phyloP scores from a whole-genome alignment of 2,888 invertebrate species.

The Chloroclysta siterata region DNA sequence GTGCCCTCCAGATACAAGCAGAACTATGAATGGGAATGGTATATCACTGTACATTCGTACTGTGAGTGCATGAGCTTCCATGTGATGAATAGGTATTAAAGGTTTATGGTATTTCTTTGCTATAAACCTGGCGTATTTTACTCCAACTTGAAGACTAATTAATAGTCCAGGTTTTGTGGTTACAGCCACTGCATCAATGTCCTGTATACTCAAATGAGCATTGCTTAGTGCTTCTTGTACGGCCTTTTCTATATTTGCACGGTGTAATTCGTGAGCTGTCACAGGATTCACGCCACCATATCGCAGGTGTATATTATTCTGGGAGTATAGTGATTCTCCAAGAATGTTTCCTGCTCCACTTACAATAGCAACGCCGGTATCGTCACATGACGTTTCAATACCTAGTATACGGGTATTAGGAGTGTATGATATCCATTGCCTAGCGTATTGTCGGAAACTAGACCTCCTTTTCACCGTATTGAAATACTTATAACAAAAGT shows the following conservation, averaged over 20 bases:
- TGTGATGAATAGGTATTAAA: conserved; percentile 98
- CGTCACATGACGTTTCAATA: conserved; percentile 99
- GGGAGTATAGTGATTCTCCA: conserved; percentile 93
- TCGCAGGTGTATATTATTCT: conserved; percentile 88
- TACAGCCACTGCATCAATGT: conserved; percentile 94
- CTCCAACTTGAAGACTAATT: conserved; percentile 91
- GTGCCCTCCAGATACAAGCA: conserved; percentile 97
- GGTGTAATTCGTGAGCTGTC: conserved; percentile 92
- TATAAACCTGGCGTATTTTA: conserved; percentile 92
- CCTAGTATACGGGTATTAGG: conserved; percentile 87
- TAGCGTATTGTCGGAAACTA: conserved; percentile 7
- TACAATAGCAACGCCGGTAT: conserved; percentile 96
- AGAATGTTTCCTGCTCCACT: conserved; percentile 88
- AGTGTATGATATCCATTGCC: conserved; percentile 8
- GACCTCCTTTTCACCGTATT: neutral
- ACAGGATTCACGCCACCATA: conserved; percentile 96
- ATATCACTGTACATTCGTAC: conserved; percentile 89
- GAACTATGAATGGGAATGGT: conserved; percentile 94
- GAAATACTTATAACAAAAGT: neutral
- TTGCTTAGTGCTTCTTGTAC: conserved; percentile 87
- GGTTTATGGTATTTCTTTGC: conserved; percentile 89
- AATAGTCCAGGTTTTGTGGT: conserved; percentile 96
- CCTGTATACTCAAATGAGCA: conserved; percentile 84
- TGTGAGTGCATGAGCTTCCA: conserved; percentile 99
- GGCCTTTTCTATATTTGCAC: conserved; percentile 89